Conservation (phyloP, 2,113 vertebrate species). For the Cavia aperea region DNA sequence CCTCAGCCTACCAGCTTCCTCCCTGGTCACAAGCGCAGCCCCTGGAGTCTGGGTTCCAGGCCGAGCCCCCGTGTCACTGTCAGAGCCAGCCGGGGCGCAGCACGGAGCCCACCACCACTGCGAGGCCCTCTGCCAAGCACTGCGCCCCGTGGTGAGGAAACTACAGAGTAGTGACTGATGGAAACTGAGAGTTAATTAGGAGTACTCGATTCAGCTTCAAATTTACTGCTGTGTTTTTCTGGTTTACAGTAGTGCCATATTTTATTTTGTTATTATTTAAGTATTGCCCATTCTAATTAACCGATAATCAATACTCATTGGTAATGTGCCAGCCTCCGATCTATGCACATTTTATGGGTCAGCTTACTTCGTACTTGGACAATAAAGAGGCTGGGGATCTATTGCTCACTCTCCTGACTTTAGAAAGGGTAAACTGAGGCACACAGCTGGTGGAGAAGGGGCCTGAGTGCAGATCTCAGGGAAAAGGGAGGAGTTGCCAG, state of each 20-base stretch:
- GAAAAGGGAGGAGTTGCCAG: neutral
- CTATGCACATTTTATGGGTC: neutral
- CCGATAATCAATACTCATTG: neutral
- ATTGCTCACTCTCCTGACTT: neutral
- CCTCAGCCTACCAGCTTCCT: neutral
- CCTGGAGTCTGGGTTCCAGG: neutral
- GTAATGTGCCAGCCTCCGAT: neutral
- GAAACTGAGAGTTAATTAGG: neutral
- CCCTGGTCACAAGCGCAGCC: neutral
- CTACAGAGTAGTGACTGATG: neutral
- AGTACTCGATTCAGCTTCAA: constrained; percentile 29
- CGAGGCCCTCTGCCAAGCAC: neutral
- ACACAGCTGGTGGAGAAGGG: neutral
- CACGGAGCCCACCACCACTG: neutral
- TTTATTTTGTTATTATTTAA: constrained; percentile 11
- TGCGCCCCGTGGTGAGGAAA: neutral
- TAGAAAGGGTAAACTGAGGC: neutral
- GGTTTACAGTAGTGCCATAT: constrained; percentile 15
- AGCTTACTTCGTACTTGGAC: neutral
- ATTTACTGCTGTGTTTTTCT: constrained; percentile 8
- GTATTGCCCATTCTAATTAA: constrained; percentile 10
- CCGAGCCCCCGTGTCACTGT: neutral
- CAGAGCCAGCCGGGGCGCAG: neutral
- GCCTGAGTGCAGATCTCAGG: neutral
- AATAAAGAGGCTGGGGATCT: neutral